phyloP scores from a whole-genome alignment of 2,113 vertebrate genomes.

The Bubo blakistoni region DNA sequence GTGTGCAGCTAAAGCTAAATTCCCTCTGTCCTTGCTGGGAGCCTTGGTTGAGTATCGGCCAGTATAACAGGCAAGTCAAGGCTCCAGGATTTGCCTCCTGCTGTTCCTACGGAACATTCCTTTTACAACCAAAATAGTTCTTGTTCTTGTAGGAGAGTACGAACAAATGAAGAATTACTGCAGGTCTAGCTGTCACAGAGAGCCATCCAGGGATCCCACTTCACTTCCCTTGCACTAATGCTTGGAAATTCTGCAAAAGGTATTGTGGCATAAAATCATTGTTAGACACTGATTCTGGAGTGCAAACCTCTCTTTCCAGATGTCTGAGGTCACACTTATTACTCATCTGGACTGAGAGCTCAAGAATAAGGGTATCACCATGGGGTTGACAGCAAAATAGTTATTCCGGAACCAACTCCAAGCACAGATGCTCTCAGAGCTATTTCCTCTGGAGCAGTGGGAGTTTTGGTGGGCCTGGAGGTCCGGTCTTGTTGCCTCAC shows the following conservation, averaged over 20 bases:
- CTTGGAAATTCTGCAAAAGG: background rate
- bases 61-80: background rate
- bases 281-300: background rate
- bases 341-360: background rate
- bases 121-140: background rate
- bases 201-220: background rate
- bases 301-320: background rate
- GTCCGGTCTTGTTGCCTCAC: background rate
- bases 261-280: background rate
- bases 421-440: conserved; percentile 24
- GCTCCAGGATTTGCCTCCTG: background rate
- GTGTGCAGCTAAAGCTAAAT: background rate
- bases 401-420: background rate
- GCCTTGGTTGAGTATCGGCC: fast-evolving
- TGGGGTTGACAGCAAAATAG: background rate
- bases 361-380: background rate
- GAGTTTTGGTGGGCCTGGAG: conserved; percentile 56
- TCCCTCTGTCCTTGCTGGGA: background rate
- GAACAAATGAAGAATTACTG: background rate
- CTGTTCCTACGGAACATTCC: background rate
- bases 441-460: conserved; percentile 58
- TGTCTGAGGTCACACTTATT: background rate
- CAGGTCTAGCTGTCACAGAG: background rate
- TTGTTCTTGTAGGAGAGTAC: background rate
- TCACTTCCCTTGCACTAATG: background rate